Base-by-base conservation (phyloP, 2,797 vertebrate genomes). In the Zenarchopterus dispar region DNA sequence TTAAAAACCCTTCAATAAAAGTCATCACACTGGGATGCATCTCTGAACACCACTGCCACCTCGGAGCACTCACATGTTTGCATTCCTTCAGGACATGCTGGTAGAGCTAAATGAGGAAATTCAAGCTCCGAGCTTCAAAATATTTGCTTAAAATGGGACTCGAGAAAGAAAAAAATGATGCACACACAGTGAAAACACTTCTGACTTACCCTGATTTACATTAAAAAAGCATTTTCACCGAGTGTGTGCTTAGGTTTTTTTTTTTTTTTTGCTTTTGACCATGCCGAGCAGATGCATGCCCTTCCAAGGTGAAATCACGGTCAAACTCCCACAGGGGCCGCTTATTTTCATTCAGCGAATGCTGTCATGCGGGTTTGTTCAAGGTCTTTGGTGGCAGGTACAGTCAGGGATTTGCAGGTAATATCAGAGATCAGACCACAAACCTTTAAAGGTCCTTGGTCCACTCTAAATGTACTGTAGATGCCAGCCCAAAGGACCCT, bases 281-380 rank as follows among this genome's bases (percentile, higher is more conserved):
- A 91, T 91, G 90, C 87, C 56, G 61, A 76, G 68, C 70, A 67
- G 76, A 85, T 64, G 71, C 93, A 88, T 87, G 88, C 86, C 26
- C 65, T 78, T 65, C 60, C 48, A 60, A 64, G 62, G 51, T 56
- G 50, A 75, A 65, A 67, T 54, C 53, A 86, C 67, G 61, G 73
- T 77, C 75, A 73, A 61, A 77, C 72, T 66, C 67, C 36, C 42
- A 69, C 89, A 90, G 91, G 90, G 87, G 66, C 63, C 36, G 55
- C 19, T 58, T 18, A 13, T 56, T 70, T 80, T 41, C 53, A 49
- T n/a, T 41, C 54, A 72, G 72, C 62, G 80, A 69, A 78, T 59
- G 56, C 62, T 70, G 70, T 64, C 90, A 88, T 90, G 85, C 89
- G 87, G 62, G 69, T 85, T 86, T 78, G 50, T 56, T 42, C 21